A percentile compares a stretch with the other conserved stretches of the same genome.
These are phyloP conservation scores for Cataglyphis cursor DNA, from an alignment of 2,888 invertebrate species.

Conservation along the genomic window DNA sequence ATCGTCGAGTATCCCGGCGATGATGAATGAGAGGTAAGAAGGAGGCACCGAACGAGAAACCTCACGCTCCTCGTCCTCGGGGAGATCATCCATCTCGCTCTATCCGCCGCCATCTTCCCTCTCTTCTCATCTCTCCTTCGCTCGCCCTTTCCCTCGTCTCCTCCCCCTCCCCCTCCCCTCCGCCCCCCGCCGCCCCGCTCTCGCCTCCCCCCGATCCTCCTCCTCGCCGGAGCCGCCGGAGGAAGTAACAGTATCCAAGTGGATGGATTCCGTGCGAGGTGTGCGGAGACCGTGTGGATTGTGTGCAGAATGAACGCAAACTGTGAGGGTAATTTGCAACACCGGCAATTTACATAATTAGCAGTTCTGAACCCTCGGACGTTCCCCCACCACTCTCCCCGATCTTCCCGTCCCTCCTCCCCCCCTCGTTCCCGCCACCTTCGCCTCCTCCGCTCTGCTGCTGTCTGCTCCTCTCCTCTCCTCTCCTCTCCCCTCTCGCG, in stretches of 20 bases:
- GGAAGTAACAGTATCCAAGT: conserved; percentile 83
- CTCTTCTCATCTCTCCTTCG: conserved; percentile 8
- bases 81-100: conserved; percentile 51
- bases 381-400: conserved; percentile 72
- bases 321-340: conserved; percentile 87
- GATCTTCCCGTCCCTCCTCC: conserved; percentile 46
- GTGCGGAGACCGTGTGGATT: conserved; percentile 83
- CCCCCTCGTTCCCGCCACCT: conserved; percentile 43
- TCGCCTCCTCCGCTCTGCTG: conserved; percentile 51
- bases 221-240: conserved; percentile 70
- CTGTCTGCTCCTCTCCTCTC: conserved; percentile 48
- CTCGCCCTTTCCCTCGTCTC: neutral
- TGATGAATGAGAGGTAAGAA: conserved; percentile 70
- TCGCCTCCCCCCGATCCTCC: neutral
- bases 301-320: conserved; percentile 87
- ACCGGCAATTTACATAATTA: conserved; percentile 87
- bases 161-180: neutral
- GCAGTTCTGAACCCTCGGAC: conserved; percentile 85
- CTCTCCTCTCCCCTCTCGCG: conserved; percentile 47
- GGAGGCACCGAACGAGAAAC: conserved; percentile 51
- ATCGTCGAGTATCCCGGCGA: conserved; percentile 74
- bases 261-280: conserved; percentile 84
- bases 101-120: conserved; percentile 55
- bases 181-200: no score
- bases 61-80: conserved; percentile 47